Base-by-base conservation (phyloP, 2,888 invertebrate genomes). In the Carpatolechia fugitivella region DNA sequence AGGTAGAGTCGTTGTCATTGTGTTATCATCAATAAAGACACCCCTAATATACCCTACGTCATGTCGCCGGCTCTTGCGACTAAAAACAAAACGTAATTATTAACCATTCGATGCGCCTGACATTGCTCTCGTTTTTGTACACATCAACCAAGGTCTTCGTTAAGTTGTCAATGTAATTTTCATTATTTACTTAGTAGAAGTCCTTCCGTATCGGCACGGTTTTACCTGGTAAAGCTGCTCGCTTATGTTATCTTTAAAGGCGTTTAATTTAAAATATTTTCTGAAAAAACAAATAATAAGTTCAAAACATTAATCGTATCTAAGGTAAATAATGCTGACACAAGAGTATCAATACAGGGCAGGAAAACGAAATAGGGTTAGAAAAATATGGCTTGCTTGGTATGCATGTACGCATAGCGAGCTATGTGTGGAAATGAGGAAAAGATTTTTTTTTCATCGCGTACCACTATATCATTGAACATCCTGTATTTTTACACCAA, bases 121-220 rank as follows among this genome's bases (percentile, higher is more conserved):
- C 44, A 18, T n/a, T 47, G 49, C 49, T 47, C 40, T 56, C 16
- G 20, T 51, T 54, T 56, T 52, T 11, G 47, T 40, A 52, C 49
- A 56, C 55, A 46, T 13, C 29, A 36, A 50, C 56, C n/a, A 53
- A 56, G 56, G 56, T 29, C 24, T 13, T 3, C 33, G 14, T 16
- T 38, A 13, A 36, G 7, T 41, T 30, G 47, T 14, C 13, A 13
- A 41, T 13, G 11, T 16, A 14, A n/a, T 54, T 14, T 47, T 52
- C 20, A 11, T 47, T 56, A 47, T 56, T 50, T 44, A 44, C 16
- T 51, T 51, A 30, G 55, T 36, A 56, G 47, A 47, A 52, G 47
- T 46, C 38, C 55, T 50, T 51, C 52, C 35, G 30, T 13, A 18
- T 47, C 1, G 46, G 46, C 51, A 56, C 38, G 47, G 47, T 52